Evolutionary conservation across 2,113 vertebrate genomes (phyloP).

Genomic region (Bubo blakistoni): DNA sequence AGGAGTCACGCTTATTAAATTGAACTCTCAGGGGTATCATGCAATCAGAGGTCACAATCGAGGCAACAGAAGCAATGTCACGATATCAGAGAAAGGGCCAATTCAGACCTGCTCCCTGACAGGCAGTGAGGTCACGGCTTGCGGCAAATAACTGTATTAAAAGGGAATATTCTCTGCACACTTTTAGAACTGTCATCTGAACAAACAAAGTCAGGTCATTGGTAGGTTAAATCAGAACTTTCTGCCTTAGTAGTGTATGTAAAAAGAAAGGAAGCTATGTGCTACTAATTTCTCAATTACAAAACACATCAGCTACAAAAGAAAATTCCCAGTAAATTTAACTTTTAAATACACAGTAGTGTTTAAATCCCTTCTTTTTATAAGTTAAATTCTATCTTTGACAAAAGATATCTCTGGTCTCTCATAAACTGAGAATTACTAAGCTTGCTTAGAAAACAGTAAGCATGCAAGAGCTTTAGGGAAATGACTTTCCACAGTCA

Average conservation of each 20-base stretch:
- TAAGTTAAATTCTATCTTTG: neutral
- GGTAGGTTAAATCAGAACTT: constrained; percentile 77
- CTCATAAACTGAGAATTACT: neutral
- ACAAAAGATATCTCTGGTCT: neutral
- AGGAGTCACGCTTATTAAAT: constrained; percentile 94
- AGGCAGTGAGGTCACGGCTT: constrained; percentile 81
- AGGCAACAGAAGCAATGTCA: constrained; percentile 85
- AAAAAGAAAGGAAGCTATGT: no score
- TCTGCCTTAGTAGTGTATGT: constrained; percentile 6
- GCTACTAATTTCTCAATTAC: constrained; percentile 47
- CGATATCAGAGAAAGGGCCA: constrained; percentile 87
- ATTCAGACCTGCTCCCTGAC: constrained; percentile 81
- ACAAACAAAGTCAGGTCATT: constrained; percentile 83
- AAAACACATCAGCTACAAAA: constrained; percentile 8
- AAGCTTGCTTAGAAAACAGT: neutral
- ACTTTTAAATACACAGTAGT: neutral
- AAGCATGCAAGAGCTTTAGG: neutral
- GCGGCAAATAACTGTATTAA: constrained; percentile 81
- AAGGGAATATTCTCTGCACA: constrained; percentile 78
- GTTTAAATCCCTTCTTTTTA: neutral
- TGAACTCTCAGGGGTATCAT: constrained; percentile 86
- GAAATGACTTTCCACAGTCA: neutral
- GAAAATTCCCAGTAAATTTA: neutral
- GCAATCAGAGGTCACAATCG: constrained; percentile 84
- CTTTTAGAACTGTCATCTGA: constrained; percentile 82